Base-by-base conservation (phyloP, 2,113 vertebrate species). In the Ornithorhynchus anatinus region DNA sequence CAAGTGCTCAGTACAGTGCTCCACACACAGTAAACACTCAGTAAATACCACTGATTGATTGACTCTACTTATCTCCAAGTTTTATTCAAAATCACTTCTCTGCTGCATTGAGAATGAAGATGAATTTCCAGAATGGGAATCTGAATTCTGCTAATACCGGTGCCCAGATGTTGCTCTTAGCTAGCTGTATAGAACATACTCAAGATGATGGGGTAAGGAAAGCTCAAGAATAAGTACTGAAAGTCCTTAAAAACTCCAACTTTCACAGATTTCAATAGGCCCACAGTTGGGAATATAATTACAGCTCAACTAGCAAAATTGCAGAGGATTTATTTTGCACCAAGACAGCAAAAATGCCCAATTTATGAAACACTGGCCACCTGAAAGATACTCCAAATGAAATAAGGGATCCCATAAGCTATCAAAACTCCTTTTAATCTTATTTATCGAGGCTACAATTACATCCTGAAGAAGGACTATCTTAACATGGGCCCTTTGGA, bases 391-490 rank as follows among this genome's bases (percentile, higher is more conserved):
- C 32, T 25, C 36, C 6, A 32, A 56, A 66, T 44, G 70, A 72
- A 68, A 58, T 20, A 53, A 61, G 40, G 36, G 6, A 33, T 69
- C 22, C 44, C 12, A 5, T 5, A 51, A 22, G 60, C 9, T 7
- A 56, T n/a, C 44, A 22, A 6, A n/a, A 9, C 17, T 57, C 54
- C 59, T 59, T 75, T 44, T 29, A 69, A 69, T 66, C 40, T 70
- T 70, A 63, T 79, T 84, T 80, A 66, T 59, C 56, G 74, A 73
- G 62, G 42, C 35, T 11, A 54, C 58, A 54, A 69, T 82, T 79
- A 60, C 3, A 63, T 5, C 25, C 32, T 37, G 32, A 22, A 51
- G 51, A 50, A 38, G 16, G 60, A 68, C 2, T 9, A 50, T 54
- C 14, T 27, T 29, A 58, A 33, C 29, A 9, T 17, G 53, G 63